A percentile compares a stretch with the other conserved stretches of the same genome.
These are phyloP conservation scores for Nothoprocta perdicaria DNA, from an alignment of 2,113 vertebrate species.

Conservation along the genomic window DNA sequence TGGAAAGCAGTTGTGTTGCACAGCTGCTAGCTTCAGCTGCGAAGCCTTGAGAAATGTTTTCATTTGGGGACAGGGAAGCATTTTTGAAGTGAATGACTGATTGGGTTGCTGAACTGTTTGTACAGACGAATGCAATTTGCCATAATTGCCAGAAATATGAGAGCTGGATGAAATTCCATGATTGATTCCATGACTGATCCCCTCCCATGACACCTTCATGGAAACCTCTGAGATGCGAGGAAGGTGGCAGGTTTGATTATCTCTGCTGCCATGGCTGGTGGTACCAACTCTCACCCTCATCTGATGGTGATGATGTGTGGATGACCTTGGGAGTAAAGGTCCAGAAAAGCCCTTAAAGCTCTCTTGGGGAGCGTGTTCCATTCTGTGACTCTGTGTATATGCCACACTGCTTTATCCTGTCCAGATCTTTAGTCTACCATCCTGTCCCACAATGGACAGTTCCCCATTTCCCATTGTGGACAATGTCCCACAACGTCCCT, in stretches of 20 bases:
- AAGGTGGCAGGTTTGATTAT: background rate
- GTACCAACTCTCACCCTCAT: background rate
- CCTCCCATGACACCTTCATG: background rate
- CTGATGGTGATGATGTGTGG: background rate
- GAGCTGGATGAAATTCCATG: background rate
- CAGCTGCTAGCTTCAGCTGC: background rate
- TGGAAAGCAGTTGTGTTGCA: background rate
- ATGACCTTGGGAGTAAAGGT: background rate
- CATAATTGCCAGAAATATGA: background rate
- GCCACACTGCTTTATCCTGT: background rate
- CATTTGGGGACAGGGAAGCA: background rate
- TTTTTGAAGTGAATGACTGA: background rate
- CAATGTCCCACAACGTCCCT: background rate
- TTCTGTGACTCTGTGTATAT: background rate
- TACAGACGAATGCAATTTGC: background rate
- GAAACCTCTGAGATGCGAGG: background rate
- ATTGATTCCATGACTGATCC: background rate
- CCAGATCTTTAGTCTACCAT: background rate
- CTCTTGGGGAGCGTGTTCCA: background rate
- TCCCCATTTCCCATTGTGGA: no score
- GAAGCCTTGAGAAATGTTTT: background rate
- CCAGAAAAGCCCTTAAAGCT: background rate
- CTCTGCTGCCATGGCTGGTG: background rate
- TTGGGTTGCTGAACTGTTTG: background rate
- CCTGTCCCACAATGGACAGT: background rate